Evolutionary conservation across 2,113 vertebrate genomes (phyloP).

Genomic region (Progne subis): DNA sequence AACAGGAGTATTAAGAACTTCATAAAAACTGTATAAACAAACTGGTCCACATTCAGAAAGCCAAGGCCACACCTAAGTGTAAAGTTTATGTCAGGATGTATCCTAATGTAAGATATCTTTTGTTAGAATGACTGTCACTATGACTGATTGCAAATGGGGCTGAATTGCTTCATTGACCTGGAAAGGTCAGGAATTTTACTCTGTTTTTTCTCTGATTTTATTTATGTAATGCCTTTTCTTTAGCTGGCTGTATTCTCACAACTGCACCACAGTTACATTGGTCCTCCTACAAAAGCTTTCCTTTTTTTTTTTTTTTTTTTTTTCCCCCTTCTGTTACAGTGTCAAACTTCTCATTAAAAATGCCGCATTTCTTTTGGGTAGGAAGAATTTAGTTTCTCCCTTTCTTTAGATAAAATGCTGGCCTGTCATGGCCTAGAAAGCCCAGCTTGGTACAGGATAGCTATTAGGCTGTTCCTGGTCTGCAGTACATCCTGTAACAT

Average conservation of each 20-base stretch:
- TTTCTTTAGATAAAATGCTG: background rate
- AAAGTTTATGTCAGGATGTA: background rate
- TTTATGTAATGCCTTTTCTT: background rate
- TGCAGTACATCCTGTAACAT: background rate
- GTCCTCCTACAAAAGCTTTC: background rate
- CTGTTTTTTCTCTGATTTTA: background rate
- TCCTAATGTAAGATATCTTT: background rate
- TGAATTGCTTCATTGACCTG: background rate
- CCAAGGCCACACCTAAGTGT: background rate
- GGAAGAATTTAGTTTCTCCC: background rate
- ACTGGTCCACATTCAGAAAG: background rate
- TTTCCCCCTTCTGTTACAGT: background rate
- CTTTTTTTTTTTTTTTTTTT: background rate
- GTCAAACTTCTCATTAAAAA: background rate
- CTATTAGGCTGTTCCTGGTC: background rate
- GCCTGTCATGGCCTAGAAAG: background rate
- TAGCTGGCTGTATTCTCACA: accelerated
- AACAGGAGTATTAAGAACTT: background rate
- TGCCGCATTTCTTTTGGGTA: background rate
- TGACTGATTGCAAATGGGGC: background rate
- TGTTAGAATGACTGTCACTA: background rate
- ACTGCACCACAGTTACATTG: background rate
- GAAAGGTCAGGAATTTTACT: background rate
- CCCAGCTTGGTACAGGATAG: background rate
- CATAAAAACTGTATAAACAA: background rate